Evolutionary conservation across 2,888 invertebrate genomes (phyloP).

Genomic region (Ariolimax columbianus): DNA sequence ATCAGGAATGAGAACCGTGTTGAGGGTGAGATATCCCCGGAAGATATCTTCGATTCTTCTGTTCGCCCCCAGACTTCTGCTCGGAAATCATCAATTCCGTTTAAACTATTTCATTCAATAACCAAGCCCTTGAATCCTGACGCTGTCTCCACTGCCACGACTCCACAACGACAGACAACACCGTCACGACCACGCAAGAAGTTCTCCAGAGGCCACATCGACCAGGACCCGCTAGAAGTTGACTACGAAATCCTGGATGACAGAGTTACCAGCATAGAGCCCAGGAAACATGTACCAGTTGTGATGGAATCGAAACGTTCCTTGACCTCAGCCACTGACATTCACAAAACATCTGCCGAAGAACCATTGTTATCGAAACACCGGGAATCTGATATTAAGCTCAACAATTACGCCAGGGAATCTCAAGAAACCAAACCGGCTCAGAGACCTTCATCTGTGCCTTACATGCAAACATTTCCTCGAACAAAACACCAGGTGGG

Average conservation of each 20-base stretch:
- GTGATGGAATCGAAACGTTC: constrained; percentile 6
- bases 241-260: constrained; percentile 49
- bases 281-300: not conserved
- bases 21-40: constrained; percentile 30
- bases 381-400: constrained; percentile 23
- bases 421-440: not conserved
- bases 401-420: not conserved
- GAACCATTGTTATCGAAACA: constrained; percentile 31
- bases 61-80: not conserved
- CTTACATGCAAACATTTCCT: constrained; percentile 48
- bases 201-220: constrained; percentile 50
- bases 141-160: not conserved
- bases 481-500: constrained; percentile 23
- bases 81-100: constrained; percentile 33
- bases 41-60: not conserved
- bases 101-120: constrained; percentile 43
- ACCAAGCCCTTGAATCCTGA: not conserved
- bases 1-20: not conserved
- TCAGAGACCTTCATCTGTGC: constrained; percentile 23
- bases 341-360: constrained; percentile 22
- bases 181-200: constrained; percentile 47
- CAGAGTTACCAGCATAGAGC: constrained; percentile 34
- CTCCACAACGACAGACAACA: constrained; percentile 24
- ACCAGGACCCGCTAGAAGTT: constrained; percentile 49
- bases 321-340: not conserved